Percentiles rank a stretch among this genome's conserved stretches.
Conservation (phyloP, 1,140 invertebrate genomes). For the Oedothorax gibbosus region DNA sequence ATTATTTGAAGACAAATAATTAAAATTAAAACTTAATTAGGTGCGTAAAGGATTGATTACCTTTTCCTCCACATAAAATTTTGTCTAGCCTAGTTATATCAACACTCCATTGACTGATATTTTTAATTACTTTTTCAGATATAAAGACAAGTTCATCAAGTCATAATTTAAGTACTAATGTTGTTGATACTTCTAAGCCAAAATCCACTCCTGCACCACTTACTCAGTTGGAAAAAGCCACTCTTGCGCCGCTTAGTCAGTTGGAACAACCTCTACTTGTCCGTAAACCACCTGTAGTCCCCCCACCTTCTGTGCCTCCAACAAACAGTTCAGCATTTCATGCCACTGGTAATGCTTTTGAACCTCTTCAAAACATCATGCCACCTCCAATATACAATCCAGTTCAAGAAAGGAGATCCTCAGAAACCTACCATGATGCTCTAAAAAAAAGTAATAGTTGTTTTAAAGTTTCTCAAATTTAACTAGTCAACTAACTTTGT, state of each 20-base stretch:
- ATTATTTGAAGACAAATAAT: too few species aligned
- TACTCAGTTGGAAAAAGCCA: background rate
- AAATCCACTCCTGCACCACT: background rate
- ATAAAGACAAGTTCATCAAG: background rate
- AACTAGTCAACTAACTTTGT: background rate
- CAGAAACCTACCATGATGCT: background rate
- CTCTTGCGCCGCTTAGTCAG: conserved; percentile 13
- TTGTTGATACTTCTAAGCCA: background rate
- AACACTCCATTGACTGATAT: background rate
- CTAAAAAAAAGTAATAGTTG: background rate
- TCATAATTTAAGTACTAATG: background rate
- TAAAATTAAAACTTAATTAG: too few species aligned
- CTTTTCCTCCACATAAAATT: background rate
- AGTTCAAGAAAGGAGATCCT: background rate
- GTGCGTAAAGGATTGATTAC: too few species aligned
- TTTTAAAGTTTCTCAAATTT: background rate
- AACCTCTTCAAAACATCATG: background rate
- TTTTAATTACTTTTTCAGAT: background rate
- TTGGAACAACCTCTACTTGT: conserved; percentile 32
- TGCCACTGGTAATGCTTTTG: background rate
- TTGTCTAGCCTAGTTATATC: background rate
- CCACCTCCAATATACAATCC: background rate
- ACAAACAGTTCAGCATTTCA: background rate
- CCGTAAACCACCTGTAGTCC: background rate
- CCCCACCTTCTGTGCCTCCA: background rate